phyloP scores from a whole-genome alignment of 2,113 vertebrate genomes.

The Eptatretus burgeri region DNA sequence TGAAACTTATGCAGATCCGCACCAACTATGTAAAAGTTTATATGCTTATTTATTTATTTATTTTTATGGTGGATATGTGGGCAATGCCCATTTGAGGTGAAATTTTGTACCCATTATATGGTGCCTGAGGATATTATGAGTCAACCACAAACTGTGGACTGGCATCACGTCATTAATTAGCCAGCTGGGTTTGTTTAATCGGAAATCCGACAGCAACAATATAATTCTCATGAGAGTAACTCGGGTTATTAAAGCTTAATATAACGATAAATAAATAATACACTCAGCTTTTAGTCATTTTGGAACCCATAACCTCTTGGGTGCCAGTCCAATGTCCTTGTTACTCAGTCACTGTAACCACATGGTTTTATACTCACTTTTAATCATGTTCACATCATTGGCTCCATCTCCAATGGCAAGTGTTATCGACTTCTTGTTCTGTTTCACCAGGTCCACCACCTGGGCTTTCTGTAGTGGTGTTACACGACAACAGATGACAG shows the following conservation, averaged over 20 bases:
- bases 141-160: too few relatives aligned
- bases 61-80: too few relatives aligned
- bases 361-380: conserved; percentile 21
- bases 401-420: conserved; percentile 71
- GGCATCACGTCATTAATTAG: too few relatives aligned
- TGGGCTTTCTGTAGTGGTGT: conserved; percentile 81
- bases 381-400: conserved; percentile 92
- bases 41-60: too few relatives aligned
- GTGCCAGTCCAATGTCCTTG: background rate
- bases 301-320: background rate
- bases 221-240: too few relatives aligned
- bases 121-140: too few relatives aligned
- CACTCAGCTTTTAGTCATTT: background rate
- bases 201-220: too few relatives aligned
- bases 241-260: background rate
- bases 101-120: too few relatives aligned
- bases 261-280: background rate
- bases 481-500: conserved; percentile 69
- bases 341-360: background rate
- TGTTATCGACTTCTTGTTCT: conserved; percentile 49
- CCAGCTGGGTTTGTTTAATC: too few relatives aligned
- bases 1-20: too few relatives aligned
- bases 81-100: too few relatives aligned
- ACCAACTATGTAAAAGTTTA: too few relatives aligned
- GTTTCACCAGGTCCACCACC: conserved; percentile 72